Evolutionary conservation across 1,140 invertebrate genomes (phyloP), one percentile per base, ranked within the genome.

Genomic region (Nasonia longicornis): DNA sequence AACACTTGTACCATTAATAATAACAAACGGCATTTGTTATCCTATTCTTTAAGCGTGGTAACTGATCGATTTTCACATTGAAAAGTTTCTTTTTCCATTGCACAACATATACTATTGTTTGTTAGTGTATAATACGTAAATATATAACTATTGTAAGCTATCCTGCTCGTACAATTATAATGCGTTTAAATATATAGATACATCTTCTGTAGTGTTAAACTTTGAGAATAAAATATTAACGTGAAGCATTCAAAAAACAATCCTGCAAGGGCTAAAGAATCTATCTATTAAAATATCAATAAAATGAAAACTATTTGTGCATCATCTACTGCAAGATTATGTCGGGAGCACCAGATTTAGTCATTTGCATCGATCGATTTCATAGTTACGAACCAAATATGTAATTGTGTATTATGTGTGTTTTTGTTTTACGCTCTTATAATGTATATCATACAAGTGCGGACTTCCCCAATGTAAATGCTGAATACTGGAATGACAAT

Each of bases 171-270:
- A n/a, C 6, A 16, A 58, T n/a, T 58, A 58, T 20, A 58, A n/a
- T 58, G 52, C 52, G 16, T 58, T 58, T 58, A 20, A 58, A 29
- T 69, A 58, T 58, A 67, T 69, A 38, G 10, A 66, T 70, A 58
- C 22, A 58, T 52, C 22, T 67, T 14, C 10, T 63, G 48, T 38
- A 75, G 20, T 45, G 31, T 81, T 81, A 81, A 81, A 81, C 73
- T 76, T 81, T 76, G 48, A 81, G 22, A 81, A 76, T 76, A 76
- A 81, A 81, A 77, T 63, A 29, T 81, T 76, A 81, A 81, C 73
- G 45, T 77, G 79, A 76, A 63, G 3, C 38, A 42, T 38, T 42
- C 20, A 42, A 38, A 75, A 63, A 80, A 80, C 72, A 75, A 80
- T 75, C 22, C 6, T 67, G 26, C 45, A 42, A 16, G 16, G 20